phyloP scores from a whole-genome alignment of 2,797 vertebrate species.

The Sebastes iracundus region DNA sequence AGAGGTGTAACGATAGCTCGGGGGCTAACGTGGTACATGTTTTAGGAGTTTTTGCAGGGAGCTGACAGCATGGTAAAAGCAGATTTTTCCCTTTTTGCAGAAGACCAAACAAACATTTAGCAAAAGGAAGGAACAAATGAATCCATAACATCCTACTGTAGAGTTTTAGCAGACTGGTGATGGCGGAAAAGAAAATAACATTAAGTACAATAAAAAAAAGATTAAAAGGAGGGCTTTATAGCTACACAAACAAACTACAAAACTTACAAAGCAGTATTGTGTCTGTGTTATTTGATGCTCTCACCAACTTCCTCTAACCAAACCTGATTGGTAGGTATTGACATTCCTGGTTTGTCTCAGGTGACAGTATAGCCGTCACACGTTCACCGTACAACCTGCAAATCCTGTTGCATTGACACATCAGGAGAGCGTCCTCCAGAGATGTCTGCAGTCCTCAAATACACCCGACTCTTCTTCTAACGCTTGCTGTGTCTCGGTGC shows the following conservation, averaged over 20 bases:
- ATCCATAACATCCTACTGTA: no score
- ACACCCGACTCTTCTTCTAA: background rate
- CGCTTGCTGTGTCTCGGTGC: background rate
- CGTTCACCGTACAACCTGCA: background rate
- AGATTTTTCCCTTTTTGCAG: background rate
- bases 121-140: background rate
- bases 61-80: background rate
- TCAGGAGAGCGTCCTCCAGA: background rate
- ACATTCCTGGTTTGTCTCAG: conserved; percentile 37
- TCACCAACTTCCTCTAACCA: background rate
- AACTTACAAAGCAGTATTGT: background rate
- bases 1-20: background rate
- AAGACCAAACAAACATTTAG: background rate
- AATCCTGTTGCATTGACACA: background rate
- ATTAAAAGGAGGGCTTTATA: background rate
- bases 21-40: background rate
- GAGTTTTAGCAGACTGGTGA: background rate
- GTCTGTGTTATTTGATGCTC: background rate
- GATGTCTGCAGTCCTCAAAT: background rate
- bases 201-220: background rate
- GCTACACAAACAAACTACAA: background rate
- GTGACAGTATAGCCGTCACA: background rate
- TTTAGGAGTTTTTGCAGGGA: background rate
- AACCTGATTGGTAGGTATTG: conserved; percentile 18
- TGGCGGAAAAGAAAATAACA: background rate